These are phyloP conservation scores for Leptopilina clavipes DNA, from an alignment of 1,140 invertebrate genomes.

Conservation along the genomic window DNA sequence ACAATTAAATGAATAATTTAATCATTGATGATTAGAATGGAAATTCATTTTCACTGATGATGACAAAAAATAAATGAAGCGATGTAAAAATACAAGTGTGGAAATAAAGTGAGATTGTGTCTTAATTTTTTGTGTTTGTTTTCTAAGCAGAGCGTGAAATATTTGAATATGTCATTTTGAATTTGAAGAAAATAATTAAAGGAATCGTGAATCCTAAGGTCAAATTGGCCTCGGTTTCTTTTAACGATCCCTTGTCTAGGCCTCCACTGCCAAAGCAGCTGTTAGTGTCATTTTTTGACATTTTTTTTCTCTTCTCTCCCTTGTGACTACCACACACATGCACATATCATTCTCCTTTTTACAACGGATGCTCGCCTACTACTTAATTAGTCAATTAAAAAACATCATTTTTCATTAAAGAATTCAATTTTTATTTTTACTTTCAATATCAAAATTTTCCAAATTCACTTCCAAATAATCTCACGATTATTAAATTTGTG, in stretches of 20 bases:
- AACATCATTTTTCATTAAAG: background rate
- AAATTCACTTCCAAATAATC: no score
- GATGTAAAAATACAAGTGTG: background rate
- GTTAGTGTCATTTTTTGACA: constrained; percentile 44
- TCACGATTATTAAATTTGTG: no score
- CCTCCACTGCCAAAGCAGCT: constrained; percentile 44
- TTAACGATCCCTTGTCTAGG: constrained; percentile 44
- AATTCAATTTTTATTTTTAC: background rate
- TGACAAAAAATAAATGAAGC: background rate
- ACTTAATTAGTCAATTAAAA: constrained; percentile 20
- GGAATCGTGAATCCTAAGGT: constrained; percentile 21
- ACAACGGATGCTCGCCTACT: constrained; percentile 9
- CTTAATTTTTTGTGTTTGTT: background rate
- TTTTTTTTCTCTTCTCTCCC: constrained; percentile 35
- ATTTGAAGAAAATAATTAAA: constrained; percentile 3
- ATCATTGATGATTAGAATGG: background rate
- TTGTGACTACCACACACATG: constrained; percentile 25
- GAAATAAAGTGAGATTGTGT: no score
- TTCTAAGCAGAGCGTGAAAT: background rate
- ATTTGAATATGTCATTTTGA: background rate
- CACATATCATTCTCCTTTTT: constrained; percentile 5
- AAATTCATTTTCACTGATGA: background rate
- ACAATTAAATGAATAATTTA: no score
- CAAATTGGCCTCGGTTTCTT: constrained; percentile 38
- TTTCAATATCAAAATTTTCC: background rate